Base-by-base conservation (phyloP, 1,140 invertebrate genomes). In the Drosophila melanica region DNA sequence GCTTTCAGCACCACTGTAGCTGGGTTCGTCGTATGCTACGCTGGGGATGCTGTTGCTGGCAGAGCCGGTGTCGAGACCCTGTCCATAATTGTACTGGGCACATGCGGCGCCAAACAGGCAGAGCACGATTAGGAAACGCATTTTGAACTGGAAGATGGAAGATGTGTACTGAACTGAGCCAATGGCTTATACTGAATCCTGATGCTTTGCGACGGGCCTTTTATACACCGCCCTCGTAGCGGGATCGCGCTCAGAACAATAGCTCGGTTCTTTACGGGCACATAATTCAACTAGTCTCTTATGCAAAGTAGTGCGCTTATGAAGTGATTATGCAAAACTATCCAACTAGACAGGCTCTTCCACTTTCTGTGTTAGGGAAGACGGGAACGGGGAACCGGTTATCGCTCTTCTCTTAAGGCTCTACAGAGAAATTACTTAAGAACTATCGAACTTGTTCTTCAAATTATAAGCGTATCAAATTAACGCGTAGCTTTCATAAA, bases 321-420 rank as follows among this genome's bases (percentile, higher is more conserved):
- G 75, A 79, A 87, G 78, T 65, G 84, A 87, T 86, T 86, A 86
- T 86, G 82, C 82, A 82, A 86, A 85, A 86, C 82, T 86, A 87
- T 86, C 79, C 23, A 62, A 71, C 47, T 77, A 75, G 75, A 78
- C 82, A 70, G 71, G 65, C 58, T 64, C 64, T 50, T 67, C 35
- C 48, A 62, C 75, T 75, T 87, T 71, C 62, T 64, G 64, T 16
- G 64, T 53, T 62, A 79, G 50, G 86, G 82, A 84, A 79, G 65
- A 69, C 62, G 72, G 71, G 71, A 76, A 68, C 41, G 48, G 7
- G 41, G 53, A 60, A 86, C 82, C 84, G 82, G 82, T 86, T 84
- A 67, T 18, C 30, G 3, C 11, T 16, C 20, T 65, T 54, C 11
- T 39, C 50, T 67, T 59, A 30, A 58, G 35, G n/a, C 30, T 60